Base-by-base conservation (phyloP, 2,888 invertebrate species). In the Peribatodes rhomboidaria region DNA sequence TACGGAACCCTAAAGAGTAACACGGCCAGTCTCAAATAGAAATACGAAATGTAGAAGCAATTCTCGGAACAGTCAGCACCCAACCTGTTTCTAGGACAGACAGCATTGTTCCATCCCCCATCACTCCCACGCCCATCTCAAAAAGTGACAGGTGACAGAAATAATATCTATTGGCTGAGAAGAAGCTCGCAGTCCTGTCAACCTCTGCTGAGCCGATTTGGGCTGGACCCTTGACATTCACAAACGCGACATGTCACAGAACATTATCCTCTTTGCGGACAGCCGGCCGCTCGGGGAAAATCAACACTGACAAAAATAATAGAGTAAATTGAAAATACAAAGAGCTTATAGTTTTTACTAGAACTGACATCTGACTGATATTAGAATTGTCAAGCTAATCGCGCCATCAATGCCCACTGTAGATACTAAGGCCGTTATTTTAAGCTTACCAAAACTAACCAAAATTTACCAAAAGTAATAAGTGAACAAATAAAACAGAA, bases 211-310 rank as follows among this genome's bases (percentile, higher is more conserved):
- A 46, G 27, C 46, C 27, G 13, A 14, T 27, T 22, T 1, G 22
- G 22, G 22, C n/a, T 7, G n/a, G 22, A 27, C 46, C 27, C 27
- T 46, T 13, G 27, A 27, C 46, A 27, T 46, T n/a, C 27, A 14
- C 46, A 46, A 46, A 18, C 46, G 46, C 13, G 22, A 27, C 46
- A 9, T 46, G 46, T 46, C 46, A 46, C 27, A 27, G 9, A n/a
- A 46, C 22, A 46, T 46, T 46, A 46, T 46, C 46, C 46, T n/a
- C n/a, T 27, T 7, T 46, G 46, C 13, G 27, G 27, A 46, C 46
- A 46, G 10, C 0, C 22, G n/a, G 46, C 13, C 27, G 7, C 6
- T 11, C 46, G 13, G n/a, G 46, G 46, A 27, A 46, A 27, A 27
- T n/a, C 18, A 42, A 37, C 37, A 42, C 9, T 46, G 0, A 27